Conservation (phyloP, 1,140 invertebrate genomes). For the Arctopsyche grandis region DNA sequence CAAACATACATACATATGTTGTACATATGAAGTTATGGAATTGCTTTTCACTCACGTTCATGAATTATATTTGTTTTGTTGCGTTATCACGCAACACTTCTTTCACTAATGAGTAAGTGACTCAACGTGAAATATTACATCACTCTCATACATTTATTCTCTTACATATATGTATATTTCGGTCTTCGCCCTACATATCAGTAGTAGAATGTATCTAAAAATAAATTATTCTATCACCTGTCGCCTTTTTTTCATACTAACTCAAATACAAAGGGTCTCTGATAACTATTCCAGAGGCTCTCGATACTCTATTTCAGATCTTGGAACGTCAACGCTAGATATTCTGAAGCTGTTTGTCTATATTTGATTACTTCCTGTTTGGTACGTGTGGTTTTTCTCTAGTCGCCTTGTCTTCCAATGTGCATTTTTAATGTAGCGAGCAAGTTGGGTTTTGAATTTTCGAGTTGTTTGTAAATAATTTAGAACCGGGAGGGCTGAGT, state of each 20-base stretch:
- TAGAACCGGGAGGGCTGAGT: background rate
- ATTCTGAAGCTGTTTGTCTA: no score
- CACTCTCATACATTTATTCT: conserved; percentile 1
- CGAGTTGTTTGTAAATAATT: conserved; percentile 2
- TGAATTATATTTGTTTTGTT: background rate
- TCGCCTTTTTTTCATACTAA: background rate
- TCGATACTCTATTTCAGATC: background rate
- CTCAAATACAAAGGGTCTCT: no score
- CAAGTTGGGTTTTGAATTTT: conserved; percentile 3
- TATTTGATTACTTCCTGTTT: background rate
- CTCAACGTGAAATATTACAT: background rate
- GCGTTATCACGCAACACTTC: conserved; percentile 8
- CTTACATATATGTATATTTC: background rate
- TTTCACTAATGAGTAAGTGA: background rate
- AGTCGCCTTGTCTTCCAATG: background rate
- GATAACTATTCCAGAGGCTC: no score
- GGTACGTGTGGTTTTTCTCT: background rate
- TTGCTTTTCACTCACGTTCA: background rate
- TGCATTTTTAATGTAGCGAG: conserved; percentile 1
- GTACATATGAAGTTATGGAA: no score
- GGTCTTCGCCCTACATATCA: background rate
- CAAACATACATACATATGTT: no score
- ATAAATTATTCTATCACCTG: background rate
- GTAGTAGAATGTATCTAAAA: background rate
- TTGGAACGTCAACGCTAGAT: no score